These are phyloP conservation scores for Antheraea pernyi DNA, from an alignment of 1,140 invertebrate species.

Conservation along the genomic window DNA sequence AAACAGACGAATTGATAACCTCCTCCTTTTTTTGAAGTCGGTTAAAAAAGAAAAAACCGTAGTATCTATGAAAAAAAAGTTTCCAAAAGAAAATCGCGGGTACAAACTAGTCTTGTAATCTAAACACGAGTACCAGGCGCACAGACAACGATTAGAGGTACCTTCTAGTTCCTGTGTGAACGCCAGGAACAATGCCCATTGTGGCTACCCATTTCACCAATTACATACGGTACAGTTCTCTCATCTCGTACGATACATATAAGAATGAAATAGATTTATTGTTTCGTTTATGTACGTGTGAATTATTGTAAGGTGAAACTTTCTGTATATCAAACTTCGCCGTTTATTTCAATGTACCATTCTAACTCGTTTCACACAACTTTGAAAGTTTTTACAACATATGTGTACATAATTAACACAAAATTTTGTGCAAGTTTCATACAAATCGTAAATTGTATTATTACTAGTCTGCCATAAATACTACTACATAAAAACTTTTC, in stretches of 20 bases:
- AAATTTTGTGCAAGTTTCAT: background rate
- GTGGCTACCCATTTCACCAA: slow-evolving; percentile 38
- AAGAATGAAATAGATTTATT: background rate
- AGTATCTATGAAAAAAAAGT: no score
- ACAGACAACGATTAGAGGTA: slow-evolving; percentile 47
- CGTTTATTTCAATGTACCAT: background rate
- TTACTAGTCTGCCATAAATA: no score
- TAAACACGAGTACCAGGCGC: slow-evolving; percentile 23
- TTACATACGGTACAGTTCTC: slow-evolving; percentile 18
- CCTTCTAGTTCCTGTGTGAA: slow-evolving; percentile 38
- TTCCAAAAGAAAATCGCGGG: no score
- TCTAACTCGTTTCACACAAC: background rate
- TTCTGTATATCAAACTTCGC: background rate
- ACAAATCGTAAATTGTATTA: background rate
- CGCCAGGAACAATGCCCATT: slow-evolving; percentile 57
- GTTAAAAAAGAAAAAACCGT: no score
- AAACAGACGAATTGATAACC: no score
- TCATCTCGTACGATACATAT: slow-evolving; percentile 4
- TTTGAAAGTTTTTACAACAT: background rate
- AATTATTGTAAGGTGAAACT: background rate
- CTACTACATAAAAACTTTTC: no score
- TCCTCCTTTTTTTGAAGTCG: no score
- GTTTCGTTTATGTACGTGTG: background rate
- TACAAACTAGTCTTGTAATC: no score
- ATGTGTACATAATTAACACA: background rate